phyloP scores from a whole-genome alignment of 2,888 invertebrate genomes.

The Calameuta pallipes region DNA sequence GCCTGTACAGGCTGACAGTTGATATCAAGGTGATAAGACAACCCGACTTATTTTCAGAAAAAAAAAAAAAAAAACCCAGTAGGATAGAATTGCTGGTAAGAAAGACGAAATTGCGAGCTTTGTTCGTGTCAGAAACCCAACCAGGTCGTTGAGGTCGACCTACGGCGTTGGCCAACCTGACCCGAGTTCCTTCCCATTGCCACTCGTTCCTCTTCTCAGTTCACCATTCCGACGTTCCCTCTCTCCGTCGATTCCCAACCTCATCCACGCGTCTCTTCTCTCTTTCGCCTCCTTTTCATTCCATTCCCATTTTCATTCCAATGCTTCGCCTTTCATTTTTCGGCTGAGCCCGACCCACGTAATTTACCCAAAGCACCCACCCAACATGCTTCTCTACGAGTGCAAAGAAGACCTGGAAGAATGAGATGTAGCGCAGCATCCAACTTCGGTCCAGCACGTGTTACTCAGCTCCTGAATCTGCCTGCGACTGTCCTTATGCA shows the following conservation, averaged over 20 bases:
- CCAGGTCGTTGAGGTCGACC: neutral
- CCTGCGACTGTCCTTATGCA: neutral
- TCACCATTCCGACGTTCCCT: slow-evolving; percentile 15
- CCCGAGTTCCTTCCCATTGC: slow-evolving; percentile 4
- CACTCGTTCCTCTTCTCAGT: slow-evolving; percentile 19
- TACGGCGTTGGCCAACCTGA: slow-evolving; percentile 4
- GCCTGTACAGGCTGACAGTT: neutral
- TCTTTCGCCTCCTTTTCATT: neutral
- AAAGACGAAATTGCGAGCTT: slow-evolving; percentile 56
- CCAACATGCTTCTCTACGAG: neutral
- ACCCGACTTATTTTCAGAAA: slow-evolving; percentile 41
- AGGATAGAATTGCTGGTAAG: slow-evolving; percentile 13
- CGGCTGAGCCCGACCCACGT: neutral
- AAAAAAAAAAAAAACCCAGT: slow-evolving; percentile 24
- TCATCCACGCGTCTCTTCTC: neutral
- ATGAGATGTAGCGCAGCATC: neutral
- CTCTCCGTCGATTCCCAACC: slow-evolving; percentile 1
- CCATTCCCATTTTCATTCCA: neutral
- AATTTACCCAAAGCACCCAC: neutral
- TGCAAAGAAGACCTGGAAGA: neutral
- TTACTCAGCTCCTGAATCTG: neutral
- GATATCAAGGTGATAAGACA: slow-evolving; percentile 37
- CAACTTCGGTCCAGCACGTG: neutral
- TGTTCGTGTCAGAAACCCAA: slow-evolving; percentile 52
- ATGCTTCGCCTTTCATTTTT: slow-evolving; percentile 12